A percentile compares a stretch with the other conserved stretches of the same genome.
phyloP scores from a whole-genome alignment of 53 echinoderm and acorn worm genomes.

The Mesocentrotus franciscanus region DNA sequence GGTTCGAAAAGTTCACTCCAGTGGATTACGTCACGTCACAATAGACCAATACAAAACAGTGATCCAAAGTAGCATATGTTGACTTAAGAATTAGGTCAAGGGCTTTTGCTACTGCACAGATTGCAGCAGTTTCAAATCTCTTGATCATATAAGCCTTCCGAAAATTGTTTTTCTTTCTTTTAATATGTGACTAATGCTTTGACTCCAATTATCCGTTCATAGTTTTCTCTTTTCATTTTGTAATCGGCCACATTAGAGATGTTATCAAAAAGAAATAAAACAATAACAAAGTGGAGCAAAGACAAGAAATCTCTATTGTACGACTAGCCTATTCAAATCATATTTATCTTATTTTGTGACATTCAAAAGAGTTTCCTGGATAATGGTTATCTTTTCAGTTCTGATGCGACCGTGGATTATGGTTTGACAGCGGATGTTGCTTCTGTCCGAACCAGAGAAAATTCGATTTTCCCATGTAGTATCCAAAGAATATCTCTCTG shows the following conservation, averaged over 20 bases:
- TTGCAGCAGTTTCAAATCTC: background rate
- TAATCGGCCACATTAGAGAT: background rate
- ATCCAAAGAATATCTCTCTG: background rate
- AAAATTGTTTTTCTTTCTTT: background rate
- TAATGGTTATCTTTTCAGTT: background rate
- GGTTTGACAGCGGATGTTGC: background rate
- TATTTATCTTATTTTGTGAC: background rate
- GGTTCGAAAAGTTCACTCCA: background rate
- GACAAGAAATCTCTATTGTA: background rate
- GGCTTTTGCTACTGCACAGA: background rate
- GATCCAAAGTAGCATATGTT: background rate
- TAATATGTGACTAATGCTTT: background rate
- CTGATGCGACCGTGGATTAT: slow-evolving; percentile 18
- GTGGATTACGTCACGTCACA: background rate
- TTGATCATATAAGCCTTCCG: background rate
- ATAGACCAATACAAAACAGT: background rate
- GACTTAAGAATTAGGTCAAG: background rate
- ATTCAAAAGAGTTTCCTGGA: background rate
- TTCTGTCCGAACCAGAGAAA: slow-evolving; percentile 1
- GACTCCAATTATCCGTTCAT: background rate
- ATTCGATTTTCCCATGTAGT: background rate
- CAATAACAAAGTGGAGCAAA: background rate
- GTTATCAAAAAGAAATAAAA: background rate
- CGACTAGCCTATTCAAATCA: background rate
- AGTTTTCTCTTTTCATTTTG: background rate